Conservation (phyloP, 2,888 invertebrate species). For the Nycteola revayana region DNA sequence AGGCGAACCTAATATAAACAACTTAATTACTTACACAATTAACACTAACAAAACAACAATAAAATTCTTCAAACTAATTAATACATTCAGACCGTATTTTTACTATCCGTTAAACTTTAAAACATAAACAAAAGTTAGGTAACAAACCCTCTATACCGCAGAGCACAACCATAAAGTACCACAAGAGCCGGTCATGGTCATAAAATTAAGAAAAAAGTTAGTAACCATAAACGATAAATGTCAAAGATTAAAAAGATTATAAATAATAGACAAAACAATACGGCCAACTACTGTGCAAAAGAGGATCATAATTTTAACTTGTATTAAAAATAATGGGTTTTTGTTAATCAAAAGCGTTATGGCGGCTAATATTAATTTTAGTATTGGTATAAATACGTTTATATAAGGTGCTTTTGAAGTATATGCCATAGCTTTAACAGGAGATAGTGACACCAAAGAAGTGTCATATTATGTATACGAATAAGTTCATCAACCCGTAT, state of each 20-base stretch:
- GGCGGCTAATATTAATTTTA: too few relatives aligned
- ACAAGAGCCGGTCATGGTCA: constrained; percentile 46
- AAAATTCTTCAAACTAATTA: constrained; percentile 18
- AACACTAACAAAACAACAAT: constrained; percentile 3
- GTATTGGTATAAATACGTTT: too few relatives aligned
- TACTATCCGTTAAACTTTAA: constrained; percentile 22
- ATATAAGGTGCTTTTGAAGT: too few relatives aligned
- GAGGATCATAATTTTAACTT: constrained; percentile 10
- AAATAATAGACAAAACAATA: constrained; percentile 30
- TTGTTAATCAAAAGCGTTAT: too few relatives aligned
- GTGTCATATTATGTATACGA: too few relatives aligned
- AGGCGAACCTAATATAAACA: too few relatives aligned
- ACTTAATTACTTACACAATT: constrained; percentile 1
- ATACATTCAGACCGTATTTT: constrained; percentile 14
- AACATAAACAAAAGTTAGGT: constrained; percentile 22
- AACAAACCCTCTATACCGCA: constrained; percentile 17
- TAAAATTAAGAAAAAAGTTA: constrained; percentile 37
- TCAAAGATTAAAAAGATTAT: constrained; percentile 43
- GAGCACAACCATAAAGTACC: constrained; percentile 18
- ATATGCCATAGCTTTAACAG: too few relatives aligned
- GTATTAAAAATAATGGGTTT: too few relatives aligned
- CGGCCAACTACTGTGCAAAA: constrained; percentile 34
- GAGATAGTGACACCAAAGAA: too few relatives aligned
- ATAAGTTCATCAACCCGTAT: too few relatives aligned
- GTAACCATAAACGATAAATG: constrained; percentile 54